Conservation (phyloP, 2,113 vertebrate species). For the Amazona vittata region DNA sequence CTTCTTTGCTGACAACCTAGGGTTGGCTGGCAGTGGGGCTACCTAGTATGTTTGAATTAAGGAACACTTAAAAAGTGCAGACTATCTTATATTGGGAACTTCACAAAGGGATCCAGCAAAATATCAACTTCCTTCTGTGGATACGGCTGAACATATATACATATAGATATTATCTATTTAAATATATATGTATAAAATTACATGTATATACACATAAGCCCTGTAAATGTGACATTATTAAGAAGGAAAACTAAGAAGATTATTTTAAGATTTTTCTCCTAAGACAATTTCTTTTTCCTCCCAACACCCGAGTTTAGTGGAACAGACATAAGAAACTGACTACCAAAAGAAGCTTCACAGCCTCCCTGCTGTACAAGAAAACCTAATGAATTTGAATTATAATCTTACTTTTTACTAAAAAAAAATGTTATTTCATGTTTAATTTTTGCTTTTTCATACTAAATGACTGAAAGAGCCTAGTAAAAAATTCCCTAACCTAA, state of each 20-base stretch:
- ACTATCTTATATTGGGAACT: not conserved
- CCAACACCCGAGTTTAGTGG: not conserved
- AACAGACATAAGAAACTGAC: not conserved
- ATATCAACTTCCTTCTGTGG: not conserved
- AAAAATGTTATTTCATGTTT: conserved; percentile 24
- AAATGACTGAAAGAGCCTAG: not conserved
- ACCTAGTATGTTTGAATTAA: not conserved
- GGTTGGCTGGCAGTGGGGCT: not conserved
- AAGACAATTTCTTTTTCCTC: not conserved
- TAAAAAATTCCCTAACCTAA: conserved; percentile 16
- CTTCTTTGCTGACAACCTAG: not conserved
- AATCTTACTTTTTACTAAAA: not conserved
- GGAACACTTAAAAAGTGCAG: not conserved
- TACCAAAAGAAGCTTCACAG: not conserved
- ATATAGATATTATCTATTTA: not conserved
- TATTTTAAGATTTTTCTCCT: not conserved
- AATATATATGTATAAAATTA: not conserved
- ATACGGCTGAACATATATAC: not conserved
- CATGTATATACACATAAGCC: not conserved
- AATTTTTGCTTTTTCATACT: conserved; percentile 38
- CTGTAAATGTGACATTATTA: not conserved
- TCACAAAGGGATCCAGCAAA: not conserved
- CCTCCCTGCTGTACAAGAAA: conserved; percentile 3
- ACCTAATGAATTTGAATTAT: not conserved
- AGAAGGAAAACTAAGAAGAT: not conserved